Conservation (phyloP, 1,140 invertebrate species). For the Pseudobourletiella spinata region DNA sequence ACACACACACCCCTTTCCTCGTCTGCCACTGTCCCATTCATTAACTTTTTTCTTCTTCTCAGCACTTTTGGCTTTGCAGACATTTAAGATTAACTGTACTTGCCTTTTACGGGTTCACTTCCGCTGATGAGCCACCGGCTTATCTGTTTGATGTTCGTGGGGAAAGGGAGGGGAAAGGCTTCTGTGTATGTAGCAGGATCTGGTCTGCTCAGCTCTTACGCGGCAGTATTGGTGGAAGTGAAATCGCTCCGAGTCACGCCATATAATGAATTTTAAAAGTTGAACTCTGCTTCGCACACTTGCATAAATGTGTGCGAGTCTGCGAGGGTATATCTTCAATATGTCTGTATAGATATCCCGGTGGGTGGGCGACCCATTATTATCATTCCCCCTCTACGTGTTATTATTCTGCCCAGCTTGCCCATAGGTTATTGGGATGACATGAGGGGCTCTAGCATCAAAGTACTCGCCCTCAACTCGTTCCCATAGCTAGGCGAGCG, state of each 20-base stretch:
- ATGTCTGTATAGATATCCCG: no score
- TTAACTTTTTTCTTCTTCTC: not conserved
- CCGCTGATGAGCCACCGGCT: no score
- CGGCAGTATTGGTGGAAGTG: not conserved
- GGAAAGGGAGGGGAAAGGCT: not conserved
- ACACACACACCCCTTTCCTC: no score
- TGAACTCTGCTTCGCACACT: slow-evolving; percentile 6
- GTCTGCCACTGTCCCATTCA: not conserved
- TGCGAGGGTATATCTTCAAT: no score
- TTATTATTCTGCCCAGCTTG: not conserved
- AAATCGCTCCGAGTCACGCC: slow-evolving; percentile 21
- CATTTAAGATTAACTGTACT: not conserved
- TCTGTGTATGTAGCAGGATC: not conserved
- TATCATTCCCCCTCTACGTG: no score
- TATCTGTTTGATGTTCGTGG: not conserved
- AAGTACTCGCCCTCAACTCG: not conserved
- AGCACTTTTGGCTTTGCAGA: no score
- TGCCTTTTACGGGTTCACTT: not conserved
- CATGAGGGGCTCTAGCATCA: not conserved
- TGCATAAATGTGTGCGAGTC: no score
- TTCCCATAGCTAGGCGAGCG: not conserved
- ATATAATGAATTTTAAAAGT: slow-evolving; percentile 26
- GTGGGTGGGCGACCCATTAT: slow-evolving; percentile 2
- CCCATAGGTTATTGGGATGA: not conserved
- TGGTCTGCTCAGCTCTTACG: no score